Base-by-base conservation (phyloP, 1,140 invertebrate genomes). In the Grapholita molesta region DNA sequence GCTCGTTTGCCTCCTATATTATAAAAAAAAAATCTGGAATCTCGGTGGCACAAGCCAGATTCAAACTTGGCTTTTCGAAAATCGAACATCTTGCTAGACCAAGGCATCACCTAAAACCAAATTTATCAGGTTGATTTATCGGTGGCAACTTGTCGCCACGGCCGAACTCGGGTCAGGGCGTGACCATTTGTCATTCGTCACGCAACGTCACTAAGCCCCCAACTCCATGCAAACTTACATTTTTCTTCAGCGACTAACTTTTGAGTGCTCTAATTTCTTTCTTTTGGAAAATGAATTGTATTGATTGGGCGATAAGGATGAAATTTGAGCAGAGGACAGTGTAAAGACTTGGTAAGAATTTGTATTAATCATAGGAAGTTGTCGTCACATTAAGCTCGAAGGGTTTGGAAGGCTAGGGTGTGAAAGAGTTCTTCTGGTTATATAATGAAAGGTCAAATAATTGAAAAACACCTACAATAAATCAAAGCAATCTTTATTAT, bases 131-230 rank as follows among this genome's bases (percentile, higher is more conserved):
- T 18, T 18, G 42, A 61, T 61, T 61, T 61, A 61, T 61, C 18
- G 12, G 9, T 57, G 9, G 25, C n/a, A 61, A 61, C n/a, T 48
- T 48, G 18, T 61, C 24, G 12, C n/a, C 28, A 53, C 23, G 53
- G 24, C 53, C 53, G 23, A 23, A 57, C 23, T 18, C 64, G 33
- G 64, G 64, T 65, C 64, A 65, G 18, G 38, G 64, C 38, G 64
- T 28, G 11, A 32, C 64, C 64, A 65, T 65, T 65, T 65, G 64
- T 65, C 64, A 65, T 65, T 18, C 64, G 64, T 65, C 64, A 65
- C 64, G 64, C 64, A 33, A 65, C 64, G 23, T 32, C 30, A 18
- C 64, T 65, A 24, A 65, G 32, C n/a, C 30, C n/a, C 55, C 55
- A 65, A 38, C 33, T 38, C 28, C 64, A 35, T 35, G 64, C 33